Conservation (phyloP, 2,797 vertebrate species). For the Uromys caudimaculatus region DNA sequence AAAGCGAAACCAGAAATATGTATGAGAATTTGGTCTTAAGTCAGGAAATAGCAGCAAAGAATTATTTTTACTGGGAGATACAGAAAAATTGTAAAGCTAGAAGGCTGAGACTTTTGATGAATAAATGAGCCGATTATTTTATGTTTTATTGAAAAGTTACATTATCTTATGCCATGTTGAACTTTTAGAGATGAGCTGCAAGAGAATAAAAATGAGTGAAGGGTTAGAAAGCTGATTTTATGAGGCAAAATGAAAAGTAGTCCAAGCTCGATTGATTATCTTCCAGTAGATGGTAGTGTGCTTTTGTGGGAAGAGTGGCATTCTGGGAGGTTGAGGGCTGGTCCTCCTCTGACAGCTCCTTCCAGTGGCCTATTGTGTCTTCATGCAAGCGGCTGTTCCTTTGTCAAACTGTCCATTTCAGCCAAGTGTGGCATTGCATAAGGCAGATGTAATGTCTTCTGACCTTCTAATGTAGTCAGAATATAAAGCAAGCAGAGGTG, state of each 20-base stretch:
- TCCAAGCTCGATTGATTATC: not conserved
- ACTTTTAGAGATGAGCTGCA: conserved; percentile 21
- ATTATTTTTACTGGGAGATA: conserved; percentile 70
- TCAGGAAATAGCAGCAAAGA: conserved; percentile 70
- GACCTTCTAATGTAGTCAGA: not conserved
- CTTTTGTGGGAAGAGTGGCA: not conserved
- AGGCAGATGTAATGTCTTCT: not conserved
- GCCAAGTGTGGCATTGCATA: not conserved
- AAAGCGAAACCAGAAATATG: conserved; percentile 72
- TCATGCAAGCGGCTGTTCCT: not conserved
- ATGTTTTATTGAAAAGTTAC: conserved; percentile 45
- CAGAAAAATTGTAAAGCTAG: conserved; percentile 44
- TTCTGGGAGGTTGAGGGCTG: not conserved
- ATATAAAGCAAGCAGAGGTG: not conserved
- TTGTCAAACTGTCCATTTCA: not conserved
- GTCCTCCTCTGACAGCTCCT: not conserved
- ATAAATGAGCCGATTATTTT: conserved; percentile 62
- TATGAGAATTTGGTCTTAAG: conserved; percentile 67
- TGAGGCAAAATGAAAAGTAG: not conserved
- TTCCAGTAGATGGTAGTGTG: not conserved
- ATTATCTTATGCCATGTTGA: not conserved
- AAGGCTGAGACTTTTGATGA: conserved; percentile 45
- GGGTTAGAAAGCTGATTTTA: not conserved
- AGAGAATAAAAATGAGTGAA: conserved; percentile 20
- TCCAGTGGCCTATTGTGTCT: not conserved